Evolutionary conservation across 2,797 vertebrate genomes (phyloP).

Genomic region (Vipera ursinii): DNA sequence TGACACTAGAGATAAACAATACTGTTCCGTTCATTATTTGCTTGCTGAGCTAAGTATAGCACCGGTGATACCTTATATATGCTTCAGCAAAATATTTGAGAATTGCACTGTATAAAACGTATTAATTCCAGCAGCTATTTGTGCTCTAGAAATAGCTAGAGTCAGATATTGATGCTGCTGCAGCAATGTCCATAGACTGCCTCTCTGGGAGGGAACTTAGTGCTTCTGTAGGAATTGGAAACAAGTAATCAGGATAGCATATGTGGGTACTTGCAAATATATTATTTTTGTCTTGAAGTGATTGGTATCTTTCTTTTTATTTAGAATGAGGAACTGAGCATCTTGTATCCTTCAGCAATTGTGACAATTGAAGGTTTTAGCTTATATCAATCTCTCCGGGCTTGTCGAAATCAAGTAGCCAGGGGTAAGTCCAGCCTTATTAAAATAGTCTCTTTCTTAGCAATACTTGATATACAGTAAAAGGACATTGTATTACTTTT

Average conservation of each 20-base stretch:
- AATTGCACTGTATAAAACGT: not conserved
- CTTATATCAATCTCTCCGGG: slow-evolving; percentile 95
- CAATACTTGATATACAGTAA: not conserved
- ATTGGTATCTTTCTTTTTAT: slow-evolving; percentile 15
- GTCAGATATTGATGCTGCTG: not conserved
- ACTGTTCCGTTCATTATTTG: not conserved
- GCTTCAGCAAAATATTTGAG: not conserved
- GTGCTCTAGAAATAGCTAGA: too few relatives aligned
- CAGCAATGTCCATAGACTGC: not conserved
- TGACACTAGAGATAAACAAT: not conserved
- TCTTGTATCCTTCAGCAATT: slow-evolving; percentile 90
- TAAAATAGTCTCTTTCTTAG: not conserved
- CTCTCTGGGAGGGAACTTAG: not conserved
- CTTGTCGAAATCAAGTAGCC: slow-evolving; percentile 97
- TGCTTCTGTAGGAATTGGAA: not conserved
- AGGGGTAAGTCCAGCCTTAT: slow-evolving; percentile 78
- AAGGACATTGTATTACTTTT: not conserved
- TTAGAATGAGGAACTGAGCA: slow-evolving; percentile 95
- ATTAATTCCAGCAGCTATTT: not conserved
- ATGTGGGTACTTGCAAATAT: not conserved
- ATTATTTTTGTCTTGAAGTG: not conserved
- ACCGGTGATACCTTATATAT: not conserved
- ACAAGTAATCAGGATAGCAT: not conserved
- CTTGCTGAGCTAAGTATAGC: not conserved
- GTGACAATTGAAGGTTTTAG: slow-evolving; percentile 99